A percentile compares a stretch with the other conserved stretches of the same genome.
Evolutionary conservation across 2,113 vertebrate genomes (phyloP).

Genomic region (Hemiprocne comata): DNA sequence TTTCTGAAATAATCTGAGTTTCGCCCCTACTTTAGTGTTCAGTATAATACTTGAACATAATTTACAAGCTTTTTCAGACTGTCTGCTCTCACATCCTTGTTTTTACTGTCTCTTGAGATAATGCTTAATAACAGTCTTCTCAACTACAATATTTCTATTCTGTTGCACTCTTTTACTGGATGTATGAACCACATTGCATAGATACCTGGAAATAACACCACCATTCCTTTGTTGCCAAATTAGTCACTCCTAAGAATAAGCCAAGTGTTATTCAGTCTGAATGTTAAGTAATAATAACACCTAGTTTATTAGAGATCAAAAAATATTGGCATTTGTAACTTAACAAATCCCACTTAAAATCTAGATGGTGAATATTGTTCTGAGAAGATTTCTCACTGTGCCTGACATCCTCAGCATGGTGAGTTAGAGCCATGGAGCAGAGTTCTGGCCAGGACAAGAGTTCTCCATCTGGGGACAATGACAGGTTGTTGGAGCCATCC

Average conservation of each 20-base stretch:
- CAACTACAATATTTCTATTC: background rate
- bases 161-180: background rate
- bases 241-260: background rate
- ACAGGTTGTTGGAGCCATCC: background rate
- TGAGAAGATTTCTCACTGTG: background rate
- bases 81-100: background rate
- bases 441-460: background rate
- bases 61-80: background rate
- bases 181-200: background rate
- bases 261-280: background rate
- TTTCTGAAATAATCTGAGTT: background rate
- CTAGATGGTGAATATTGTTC: background rate
- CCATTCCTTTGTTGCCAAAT: background rate
- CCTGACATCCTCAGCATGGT: background rate
- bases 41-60: background rate
- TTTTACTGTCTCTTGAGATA: background rate
- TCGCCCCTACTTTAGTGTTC: background rate
- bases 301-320: background rate
- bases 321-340: background rate
- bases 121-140: background rate
- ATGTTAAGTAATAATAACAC: background rate
- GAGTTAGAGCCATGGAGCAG: background rate
- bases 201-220: background rate
- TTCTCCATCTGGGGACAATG: rapidly evolving
- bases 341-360: background rate